Conservation (phyloP, 1,140 invertebrate species). For the Drosophila guanche region DNA sequence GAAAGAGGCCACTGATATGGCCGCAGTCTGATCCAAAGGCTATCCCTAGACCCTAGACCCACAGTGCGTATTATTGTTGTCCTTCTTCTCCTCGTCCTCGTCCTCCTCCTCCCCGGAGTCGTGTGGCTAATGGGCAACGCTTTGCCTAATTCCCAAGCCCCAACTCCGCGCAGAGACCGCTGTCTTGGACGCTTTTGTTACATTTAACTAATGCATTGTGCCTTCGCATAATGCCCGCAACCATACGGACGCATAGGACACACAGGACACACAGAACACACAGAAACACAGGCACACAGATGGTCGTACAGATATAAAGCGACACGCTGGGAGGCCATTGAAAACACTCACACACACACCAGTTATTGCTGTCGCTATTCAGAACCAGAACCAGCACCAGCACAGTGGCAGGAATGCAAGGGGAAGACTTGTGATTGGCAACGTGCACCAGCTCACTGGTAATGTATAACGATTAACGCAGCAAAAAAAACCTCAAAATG, state of each 20-base stretch:
- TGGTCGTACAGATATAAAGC: constrained; percentile 5
- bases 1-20: no score
- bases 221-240: constrained; percentile 50
- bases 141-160: constrained; percentile 32
- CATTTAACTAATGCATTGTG: constrained; percentile 55
- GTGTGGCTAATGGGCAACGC: constrained; percentile 35
- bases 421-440: no score
- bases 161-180: constrained; percentile 19
- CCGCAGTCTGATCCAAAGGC: no score
- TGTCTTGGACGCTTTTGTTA: constrained; percentile 42
- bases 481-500: no score
- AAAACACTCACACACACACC: constrained; percentile 11
- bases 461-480: no score
- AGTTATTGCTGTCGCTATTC: constrained; percentile 18
- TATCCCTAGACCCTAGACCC: no score
- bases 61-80: no score
- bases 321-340: constrained; percentile 27
- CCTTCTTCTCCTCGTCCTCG: no score
- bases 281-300: constrained; percentile 3
- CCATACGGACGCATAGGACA: constrained; percentile 20
- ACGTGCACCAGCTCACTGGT: no score
- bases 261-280: neutral
- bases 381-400: neutral
- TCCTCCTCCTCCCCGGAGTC: no score
- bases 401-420: constrained; percentile 7